Conservation (phyloP, 2,797 vertebrate species). For the Balearica regulorum region DNA sequence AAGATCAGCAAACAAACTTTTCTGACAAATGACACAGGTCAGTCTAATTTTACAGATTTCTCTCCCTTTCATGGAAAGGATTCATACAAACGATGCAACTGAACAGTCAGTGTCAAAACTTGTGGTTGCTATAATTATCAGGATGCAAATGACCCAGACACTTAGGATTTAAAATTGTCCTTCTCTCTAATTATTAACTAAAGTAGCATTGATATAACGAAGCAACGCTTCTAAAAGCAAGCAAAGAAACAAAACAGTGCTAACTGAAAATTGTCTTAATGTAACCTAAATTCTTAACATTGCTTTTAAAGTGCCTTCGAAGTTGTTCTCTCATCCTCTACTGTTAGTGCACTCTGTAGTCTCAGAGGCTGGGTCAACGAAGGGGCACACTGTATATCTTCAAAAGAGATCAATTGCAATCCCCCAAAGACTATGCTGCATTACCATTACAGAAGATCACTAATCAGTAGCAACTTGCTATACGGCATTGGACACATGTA, state of each 20-base stretch:
- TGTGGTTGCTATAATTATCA: not conserved
- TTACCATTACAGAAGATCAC: slow-evolving; percentile 30
- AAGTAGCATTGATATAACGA: not conserved
- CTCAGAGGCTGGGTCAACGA: slow-evolving; percentile 27
- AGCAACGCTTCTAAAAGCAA: not conserved
- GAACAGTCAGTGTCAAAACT: not conserved
- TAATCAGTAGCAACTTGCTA: slow-evolving; percentile 27
- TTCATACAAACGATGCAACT: accelerated
- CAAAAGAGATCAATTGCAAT: slow-evolving; percentile 41
- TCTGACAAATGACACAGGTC: not conserved
- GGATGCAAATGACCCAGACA: not conserved
- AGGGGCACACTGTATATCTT: slow-evolving; percentile 26
- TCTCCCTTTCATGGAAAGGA: not conserved
- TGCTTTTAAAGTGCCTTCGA: slow-evolving; percentile 19
- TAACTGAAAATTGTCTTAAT: not conserved
- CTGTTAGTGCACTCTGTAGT: not conserved
- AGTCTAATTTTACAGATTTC: not conserved
- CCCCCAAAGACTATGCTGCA: not conserved
- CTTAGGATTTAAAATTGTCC: not conserved
- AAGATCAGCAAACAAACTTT: not conserved
- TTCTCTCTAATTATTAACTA: not conserved
- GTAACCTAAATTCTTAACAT: not conserved
- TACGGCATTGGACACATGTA: not conserved
- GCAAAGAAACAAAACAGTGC: not conserved
- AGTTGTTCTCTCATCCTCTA: not conserved